phyloP scores from a whole-genome alignment of 2,113 vertebrate genomes.

The Sarotherodon lohbergeri region DNA sequence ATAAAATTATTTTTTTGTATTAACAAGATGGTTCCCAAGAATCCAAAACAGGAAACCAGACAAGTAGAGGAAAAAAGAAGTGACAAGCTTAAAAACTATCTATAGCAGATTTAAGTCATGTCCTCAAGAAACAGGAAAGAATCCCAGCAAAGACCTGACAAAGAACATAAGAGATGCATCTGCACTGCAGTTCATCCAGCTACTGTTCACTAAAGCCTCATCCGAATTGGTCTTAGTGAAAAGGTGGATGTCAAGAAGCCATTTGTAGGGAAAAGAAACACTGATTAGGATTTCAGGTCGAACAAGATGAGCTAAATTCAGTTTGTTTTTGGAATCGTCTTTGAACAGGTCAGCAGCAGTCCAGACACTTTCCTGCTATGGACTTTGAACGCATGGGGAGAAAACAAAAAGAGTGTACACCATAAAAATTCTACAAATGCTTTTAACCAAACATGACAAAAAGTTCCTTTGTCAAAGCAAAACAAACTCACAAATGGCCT shows the following conservation, averaged over 20 bases:
- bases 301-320: background rate
- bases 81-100: background rate
- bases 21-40: background rate
- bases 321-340: background rate
- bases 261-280: background rate
- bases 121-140: background rate
- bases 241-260: background rate
- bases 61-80: background rate
- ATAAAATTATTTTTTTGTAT: background rate
- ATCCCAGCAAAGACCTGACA: background rate
- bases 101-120: background rate
- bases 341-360: background rate
- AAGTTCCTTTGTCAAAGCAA: background rate
- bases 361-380: background rate
- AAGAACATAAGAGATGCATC: background rate
- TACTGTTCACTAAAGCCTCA: background rate
- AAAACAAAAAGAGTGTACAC: background rate
- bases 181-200: background rate
- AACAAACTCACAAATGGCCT: background rate
- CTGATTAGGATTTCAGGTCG: background rate
- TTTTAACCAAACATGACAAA: background rate
- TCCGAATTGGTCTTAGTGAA: background rate
- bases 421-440: background rate
- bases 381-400: constrained; percentile 5
- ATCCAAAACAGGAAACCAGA: background rate